Evolutionary conservation across 2,113 vertebrate genomes (phyloP).

Genomic region (Hemibates koningsi): DNA sequence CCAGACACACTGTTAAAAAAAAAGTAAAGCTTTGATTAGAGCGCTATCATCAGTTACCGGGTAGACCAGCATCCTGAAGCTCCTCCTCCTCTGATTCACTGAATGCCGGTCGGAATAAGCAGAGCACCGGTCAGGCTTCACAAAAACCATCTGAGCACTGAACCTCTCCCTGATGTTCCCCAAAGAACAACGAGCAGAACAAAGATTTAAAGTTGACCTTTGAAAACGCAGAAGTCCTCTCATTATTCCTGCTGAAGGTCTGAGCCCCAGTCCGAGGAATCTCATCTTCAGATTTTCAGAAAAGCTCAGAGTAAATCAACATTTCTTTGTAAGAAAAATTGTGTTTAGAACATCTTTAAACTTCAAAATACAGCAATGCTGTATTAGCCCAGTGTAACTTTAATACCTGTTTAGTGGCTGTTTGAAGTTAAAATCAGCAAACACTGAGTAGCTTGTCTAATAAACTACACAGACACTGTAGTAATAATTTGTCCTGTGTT

Average conservation of each 20-base stretch:
- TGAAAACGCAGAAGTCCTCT: neutral
- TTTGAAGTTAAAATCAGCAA: neutral
- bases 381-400: neutral
- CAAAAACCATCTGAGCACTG: neutral
- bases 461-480: neutral
- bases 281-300: neutral
- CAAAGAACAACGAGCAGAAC: neutral
- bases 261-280: neutral
- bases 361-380: too few relatives aligned
- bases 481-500: neutral
- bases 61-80: constrained; percentile 24
- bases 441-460: neutral
- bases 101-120: constrained; percentile 43
- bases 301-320: neutral
- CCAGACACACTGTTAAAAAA: neutral
- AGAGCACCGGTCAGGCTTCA: neutral
- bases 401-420: neutral
- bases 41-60: neutral
- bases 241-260: neutral
- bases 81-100: neutral
- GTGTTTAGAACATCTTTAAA: neutral
- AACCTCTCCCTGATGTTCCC: neutral
- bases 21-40: neutral
- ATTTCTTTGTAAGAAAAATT: neutral
- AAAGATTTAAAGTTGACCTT: neutral